Evolutionary conservation across 92 coral and sea anemone species (phyloP).

Genomic region (Bergia puertoricense): DNA sequence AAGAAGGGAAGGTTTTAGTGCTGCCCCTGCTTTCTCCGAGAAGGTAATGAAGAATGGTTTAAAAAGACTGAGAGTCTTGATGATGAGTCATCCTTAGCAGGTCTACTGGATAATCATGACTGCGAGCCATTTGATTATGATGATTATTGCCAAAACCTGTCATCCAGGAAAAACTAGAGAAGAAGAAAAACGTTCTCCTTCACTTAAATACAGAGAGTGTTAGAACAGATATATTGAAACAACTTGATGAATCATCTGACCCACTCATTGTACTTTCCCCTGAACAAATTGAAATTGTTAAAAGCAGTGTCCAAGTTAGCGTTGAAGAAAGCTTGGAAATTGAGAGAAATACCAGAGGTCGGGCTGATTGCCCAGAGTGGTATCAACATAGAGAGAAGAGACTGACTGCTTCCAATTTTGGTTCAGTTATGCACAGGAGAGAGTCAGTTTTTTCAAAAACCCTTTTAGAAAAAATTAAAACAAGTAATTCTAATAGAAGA

Average conservation of each 20-base stretch:
- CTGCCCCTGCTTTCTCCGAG: conserved; percentile 42
- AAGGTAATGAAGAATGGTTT: conserved; percentile 51
- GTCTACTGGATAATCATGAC: conserved; percentile 33
- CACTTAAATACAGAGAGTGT: conserved; percentile 32
- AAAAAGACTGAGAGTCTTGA: conserved; percentile 47
- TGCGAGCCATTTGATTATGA: conserved; percentile 33
- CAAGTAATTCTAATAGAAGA: conserved; percentile 6
- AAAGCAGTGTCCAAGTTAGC: too few species aligned
- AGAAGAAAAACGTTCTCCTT: conserved; percentile 32
- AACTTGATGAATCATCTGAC: too few species aligned
- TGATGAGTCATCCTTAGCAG: conserved; percentile 29
- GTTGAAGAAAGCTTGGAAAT: neutral
- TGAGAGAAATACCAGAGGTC: too few species aligned
- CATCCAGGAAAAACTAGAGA: too few species aligned
- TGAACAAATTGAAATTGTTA: neutral
- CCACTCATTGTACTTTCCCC: conserved; percentile 19
- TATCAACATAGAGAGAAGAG: conserved; percentile 2
- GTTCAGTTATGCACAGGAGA: conserved; percentile 9
- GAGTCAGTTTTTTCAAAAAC: conserved; percentile 19
- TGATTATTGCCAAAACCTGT: conserved; percentile 32
- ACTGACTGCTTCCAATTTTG: conserved; percentile 33
- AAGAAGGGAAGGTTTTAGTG: conserved; percentile 31
- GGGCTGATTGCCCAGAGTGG: conserved; percentile 32
- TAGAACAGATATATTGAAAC: too few species aligned
- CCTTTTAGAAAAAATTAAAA: conserved; percentile 26